These are phyloP conservation scores for Marisa cornuarietis DNA, from an alignment of 1,140 invertebrate species.

Conservation along the genomic window DNA sequence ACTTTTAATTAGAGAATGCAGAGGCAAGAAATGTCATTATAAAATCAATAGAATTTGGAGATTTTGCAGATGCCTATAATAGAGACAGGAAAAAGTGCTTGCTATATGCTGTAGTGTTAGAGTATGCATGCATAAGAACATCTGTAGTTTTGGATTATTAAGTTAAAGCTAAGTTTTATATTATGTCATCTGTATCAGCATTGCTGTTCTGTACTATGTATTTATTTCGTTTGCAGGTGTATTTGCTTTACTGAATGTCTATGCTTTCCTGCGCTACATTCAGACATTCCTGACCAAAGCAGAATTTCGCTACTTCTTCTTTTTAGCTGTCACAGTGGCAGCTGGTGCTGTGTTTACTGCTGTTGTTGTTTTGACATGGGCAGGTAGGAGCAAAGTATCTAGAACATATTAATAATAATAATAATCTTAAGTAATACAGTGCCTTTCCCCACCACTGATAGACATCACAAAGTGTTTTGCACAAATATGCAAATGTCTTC, in stretches of 20 bases:
- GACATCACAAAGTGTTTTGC: not conserved
- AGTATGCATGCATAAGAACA: too few relatives aligned
- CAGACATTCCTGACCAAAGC: constrained; percentile 88
- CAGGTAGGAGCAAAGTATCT: constrained; percentile 64
- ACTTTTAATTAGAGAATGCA: not conserved
- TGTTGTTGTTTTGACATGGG: constrained; percentile 90
- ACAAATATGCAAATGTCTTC: not conserved
- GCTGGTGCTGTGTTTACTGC: constrained; percentile 85
- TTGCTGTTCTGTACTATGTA: not conserved
- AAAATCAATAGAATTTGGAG: too few relatives aligned
- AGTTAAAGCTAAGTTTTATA: not conserved
- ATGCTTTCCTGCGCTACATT: constrained; percentile 85
- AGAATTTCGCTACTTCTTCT: constrained; percentile 92
- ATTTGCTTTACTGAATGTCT: constrained; percentile 91
- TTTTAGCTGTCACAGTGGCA: constrained; percentile 78
- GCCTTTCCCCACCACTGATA: too few relatives aligned
- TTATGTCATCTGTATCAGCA: not conserved
- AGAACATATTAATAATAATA: too few relatives aligned
- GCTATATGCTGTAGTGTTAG: too few relatives aligned
- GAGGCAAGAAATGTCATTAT: not conserved
- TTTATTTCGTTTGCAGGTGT: constrained; percentile 77
- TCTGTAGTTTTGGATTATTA: not conserved
- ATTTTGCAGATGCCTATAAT: too few relatives aligned
- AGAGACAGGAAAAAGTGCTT: too few relatives aligned
- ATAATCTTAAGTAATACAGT: too few relatives aligned